A percentile compares a stretch with the other conserved stretches of the same genome.
Evolutionary conservation across 2,797 vertebrate species (phyloP).

Genomic region (Cuculus canorus): DNA sequence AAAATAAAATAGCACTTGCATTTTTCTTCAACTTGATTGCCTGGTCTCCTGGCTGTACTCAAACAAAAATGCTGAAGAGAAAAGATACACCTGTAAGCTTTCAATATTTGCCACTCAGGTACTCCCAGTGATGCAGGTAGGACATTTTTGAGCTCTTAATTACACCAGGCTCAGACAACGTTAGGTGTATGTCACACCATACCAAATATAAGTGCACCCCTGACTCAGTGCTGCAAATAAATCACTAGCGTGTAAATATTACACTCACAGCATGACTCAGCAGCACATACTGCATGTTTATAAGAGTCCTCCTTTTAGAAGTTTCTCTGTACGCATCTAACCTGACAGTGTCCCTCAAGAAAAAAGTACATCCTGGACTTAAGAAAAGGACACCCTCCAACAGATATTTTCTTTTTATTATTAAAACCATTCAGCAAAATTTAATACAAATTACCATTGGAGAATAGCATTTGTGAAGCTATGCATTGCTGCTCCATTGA

Average conservation of each 20-base stretch:
- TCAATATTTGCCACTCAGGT: not conserved
- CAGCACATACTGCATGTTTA: accelerated
- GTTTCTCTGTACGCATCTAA: not conserved
- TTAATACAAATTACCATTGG: conserved; percentile 21
- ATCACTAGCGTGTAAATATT: not conserved
- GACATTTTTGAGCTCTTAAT: not conserved
- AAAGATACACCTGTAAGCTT: not conserved
- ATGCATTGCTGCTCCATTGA: conserved; percentile 25
- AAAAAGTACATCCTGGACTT: not conserved
- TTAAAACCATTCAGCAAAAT: conserved; percentile 60
- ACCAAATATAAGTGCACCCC: not conserved
- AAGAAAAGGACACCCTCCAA: conserved; percentile 3
- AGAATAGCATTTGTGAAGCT: conserved; percentile 46
- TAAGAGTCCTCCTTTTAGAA: not conserved
- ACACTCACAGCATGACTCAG: not conserved
- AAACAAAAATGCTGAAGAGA: not conserved
- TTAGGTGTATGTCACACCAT: not conserved
- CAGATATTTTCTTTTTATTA: conserved; percentile 55
- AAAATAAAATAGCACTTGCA: not conserved
- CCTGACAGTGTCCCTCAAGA: conserved; percentile 21
- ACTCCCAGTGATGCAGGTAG: not conserved
- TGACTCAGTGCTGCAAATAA: not conserved
- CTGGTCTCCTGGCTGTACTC: not conserved
- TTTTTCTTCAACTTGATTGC: not conserved
- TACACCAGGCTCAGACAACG: not conserved